A percentile compares a stretch with the other conserved stretches of the same genome.
Conservation (phyloP, 1,140 invertebrate genomes). For the Drosophila cardini region DNA sequence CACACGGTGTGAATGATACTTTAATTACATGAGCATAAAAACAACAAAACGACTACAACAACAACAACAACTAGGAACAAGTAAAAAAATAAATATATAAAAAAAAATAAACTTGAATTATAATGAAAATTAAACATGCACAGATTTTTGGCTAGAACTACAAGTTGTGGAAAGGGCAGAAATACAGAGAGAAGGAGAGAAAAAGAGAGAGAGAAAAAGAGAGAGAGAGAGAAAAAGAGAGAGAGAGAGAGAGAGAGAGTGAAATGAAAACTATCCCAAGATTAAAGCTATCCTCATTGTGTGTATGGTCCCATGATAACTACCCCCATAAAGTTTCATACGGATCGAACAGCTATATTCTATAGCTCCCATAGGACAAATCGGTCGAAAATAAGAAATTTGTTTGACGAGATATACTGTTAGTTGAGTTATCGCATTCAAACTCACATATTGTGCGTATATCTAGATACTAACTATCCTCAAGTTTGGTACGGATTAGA, state of each 20-base stretch:
- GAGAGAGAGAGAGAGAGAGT: neutral
- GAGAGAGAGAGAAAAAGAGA: neutral
- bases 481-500: too few species aligned
- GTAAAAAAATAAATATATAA: neutral
- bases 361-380: too few species aligned
- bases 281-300: too few species aligned
- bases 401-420: too few species aligned
- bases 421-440: too few species aligned
- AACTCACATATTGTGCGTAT: too few species aligned
- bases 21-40: slow-evolving; percentile 62
- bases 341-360: too few species aligned
- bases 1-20: slow-evolving; percentile 81
- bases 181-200: neutral
- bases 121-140: slow-evolving; percentile 51
- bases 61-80: slow-evolving; percentile 18
- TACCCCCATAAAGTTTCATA: too few species aligned
- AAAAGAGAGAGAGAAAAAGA: neutral
- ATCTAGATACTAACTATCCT: too few species aligned
- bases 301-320: too few species aligned
- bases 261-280: too few species aligned
- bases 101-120: slow-evolving; percentile 28
- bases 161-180: neutral
- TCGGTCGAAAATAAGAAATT: too few species aligned
- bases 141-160: slow-evolving; percentile 20
- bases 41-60: slow-evolving; percentile 4